phyloP scores from a whole-genome alignment of 2,888 invertebrate genomes.

The Plebejus melissa region DNA sequence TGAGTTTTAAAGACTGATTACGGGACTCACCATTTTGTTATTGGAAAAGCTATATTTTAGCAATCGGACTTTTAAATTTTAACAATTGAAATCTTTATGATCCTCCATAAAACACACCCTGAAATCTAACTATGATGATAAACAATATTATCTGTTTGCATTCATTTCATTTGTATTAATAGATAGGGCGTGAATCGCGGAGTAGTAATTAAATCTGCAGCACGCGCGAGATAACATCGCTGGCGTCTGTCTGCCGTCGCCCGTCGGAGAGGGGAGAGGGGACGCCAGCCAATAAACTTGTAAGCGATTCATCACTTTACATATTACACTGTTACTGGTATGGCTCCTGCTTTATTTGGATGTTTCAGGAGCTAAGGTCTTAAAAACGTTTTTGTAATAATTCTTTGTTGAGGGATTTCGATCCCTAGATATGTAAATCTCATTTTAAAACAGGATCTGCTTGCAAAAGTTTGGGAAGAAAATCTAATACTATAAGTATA shows the following conservation, averaged over 20 bases:
- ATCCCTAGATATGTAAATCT: too few relatives aligned
- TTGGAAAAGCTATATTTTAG: too few relatives aligned
- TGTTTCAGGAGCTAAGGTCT: not conserved
- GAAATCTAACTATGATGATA: not conserved
- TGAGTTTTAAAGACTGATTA: not conserved
- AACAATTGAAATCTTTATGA: not conserved
- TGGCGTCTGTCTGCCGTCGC: conserved; percentile 36
- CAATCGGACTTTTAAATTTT: too few relatives aligned
- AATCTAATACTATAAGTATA: too few relatives aligned
- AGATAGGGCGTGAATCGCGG: conserved; percentile 35
- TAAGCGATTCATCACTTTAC: conserved; percentile 18
- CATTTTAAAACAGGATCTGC: too few relatives aligned
- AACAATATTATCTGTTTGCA: conserved; percentile 6
- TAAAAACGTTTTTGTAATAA: too few relatives aligned
- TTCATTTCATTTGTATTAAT: not conserved
- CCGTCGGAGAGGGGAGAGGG: conserved; percentile 30
- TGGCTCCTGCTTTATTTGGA: not conserved
- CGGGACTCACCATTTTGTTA: not conserved
- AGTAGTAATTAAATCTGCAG: conserved; percentile 40
- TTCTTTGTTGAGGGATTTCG: too few relatives aligned
- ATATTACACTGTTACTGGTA: conserved; percentile 9
- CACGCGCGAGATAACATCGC: conserved; percentile 41
- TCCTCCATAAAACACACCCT: not conserved
- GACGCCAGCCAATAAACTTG: conserved; percentile 15
- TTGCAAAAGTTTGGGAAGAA: too few relatives aligned